These are phyloP conservation scores for Corvus moneduloides DNA, from an alignment of 2,113 vertebrate species.

Conservation along the genomic window DNA sequence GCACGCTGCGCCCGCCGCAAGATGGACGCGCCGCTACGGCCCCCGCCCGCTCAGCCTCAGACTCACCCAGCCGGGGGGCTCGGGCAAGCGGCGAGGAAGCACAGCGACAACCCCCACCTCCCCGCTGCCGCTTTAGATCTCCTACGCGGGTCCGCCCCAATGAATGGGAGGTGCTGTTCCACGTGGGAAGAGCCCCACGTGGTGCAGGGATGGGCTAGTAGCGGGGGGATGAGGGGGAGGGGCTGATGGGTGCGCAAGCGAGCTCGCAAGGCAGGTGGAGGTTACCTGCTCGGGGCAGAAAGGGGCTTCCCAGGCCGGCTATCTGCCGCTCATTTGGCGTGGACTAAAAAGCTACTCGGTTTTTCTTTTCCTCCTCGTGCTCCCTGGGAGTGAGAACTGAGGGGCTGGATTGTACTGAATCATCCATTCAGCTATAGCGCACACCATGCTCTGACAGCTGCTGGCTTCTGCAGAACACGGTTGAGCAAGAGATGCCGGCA, in stretches of 20 bases:
- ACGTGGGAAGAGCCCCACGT: not conserved
- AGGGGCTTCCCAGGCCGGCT: no score
- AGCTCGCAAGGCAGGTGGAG: not conserved
- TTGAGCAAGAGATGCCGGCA: not conserved
- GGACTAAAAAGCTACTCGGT: not conserved
- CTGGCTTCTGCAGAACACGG: not conserved
- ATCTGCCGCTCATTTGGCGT: no score
- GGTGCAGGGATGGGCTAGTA: not conserved
- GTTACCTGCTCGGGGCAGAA: no score
- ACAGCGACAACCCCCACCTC: no score
- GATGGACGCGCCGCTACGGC: not conserved
- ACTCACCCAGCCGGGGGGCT: not conserved
- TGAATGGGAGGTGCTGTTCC: not conserved
- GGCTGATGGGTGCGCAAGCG: no score
- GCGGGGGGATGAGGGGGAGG: no score
- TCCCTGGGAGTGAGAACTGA: not conserved
- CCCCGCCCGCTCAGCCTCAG: not conserved
- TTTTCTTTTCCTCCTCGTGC: not conserved
- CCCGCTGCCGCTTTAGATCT: not conserved
- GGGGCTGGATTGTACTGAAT: not conserved
- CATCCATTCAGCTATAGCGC: fast-evolving
- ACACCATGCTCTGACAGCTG: fast-evolving
- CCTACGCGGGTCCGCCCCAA: not conserved
- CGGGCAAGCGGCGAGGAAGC: not conserved
- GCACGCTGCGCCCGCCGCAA: not conserved